Evolutionary conservation across 2,888 invertebrate species (phyloP), one percentile per base, ranked within the genome.

Genomic region (Tuberolachnus salignus): DNA sequence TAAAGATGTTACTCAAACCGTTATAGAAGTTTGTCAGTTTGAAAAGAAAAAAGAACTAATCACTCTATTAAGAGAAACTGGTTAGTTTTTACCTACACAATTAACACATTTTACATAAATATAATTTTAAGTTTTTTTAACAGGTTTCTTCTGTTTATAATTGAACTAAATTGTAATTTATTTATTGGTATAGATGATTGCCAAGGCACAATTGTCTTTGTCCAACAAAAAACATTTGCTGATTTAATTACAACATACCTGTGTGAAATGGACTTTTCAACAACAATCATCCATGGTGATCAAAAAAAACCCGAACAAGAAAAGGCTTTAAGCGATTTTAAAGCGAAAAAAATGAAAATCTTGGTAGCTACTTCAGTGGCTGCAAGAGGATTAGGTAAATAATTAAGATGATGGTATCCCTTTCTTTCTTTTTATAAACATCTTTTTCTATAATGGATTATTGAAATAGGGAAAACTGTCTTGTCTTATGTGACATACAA

Each of bases 321-420:
- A 83, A 86, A 88, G 82, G 92, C 92, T 0, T 84, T 94, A n/a
- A 71, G 84, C 0, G 94, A 95, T 84, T 98, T 99, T 86, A 92
- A 92, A 84, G 87, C 86, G 16, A 95, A 95, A 0, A 87, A 86
- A 16, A 91, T 92, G 84, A 89, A 89, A 61, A 91, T 98, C 53
- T 87, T 99, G 0, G 95, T 99, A 0, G 98, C 98, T 0, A 98
- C 98, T 0, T 94, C 95, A 0, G 97, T 98, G 0, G 97, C 97
- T 0, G 94, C 97, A 0, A 88, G 98, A 80, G 98, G 98, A 0
- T 87, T 98, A 0, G 93, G 91, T 91, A 84, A 46, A 59, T 46
- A 21, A 19, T 46, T 46, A 46, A 34, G 34, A 4, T 4, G 34
- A 34, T 34, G 3, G 6, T 3, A 34, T 34, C 34, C 6, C 34